Percentiles rank a stretch among this genome's conserved stretches.
These are phyloP conservation scores for Gopherus evgoodei DNA, from an alignment of 2,113 vertebrate species.

Conservation along the genomic window DNA sequence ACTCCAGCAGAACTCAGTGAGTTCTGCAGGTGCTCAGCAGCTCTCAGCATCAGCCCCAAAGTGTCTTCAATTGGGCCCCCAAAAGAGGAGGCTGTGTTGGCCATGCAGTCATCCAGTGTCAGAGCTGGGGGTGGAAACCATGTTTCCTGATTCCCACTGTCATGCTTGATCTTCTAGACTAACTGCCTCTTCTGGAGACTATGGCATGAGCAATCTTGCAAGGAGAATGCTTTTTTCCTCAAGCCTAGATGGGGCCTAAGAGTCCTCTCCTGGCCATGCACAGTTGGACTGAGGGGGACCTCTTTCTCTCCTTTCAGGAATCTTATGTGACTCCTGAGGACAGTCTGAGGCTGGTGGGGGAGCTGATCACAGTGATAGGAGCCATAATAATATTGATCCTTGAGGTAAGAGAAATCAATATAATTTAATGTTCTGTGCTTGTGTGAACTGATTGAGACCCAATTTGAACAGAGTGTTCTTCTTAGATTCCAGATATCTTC, in stretches of 20 bases:
- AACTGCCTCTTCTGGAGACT: neutral
- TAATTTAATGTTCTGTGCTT: neutral
- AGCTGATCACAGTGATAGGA: slow-evolving; percentile 91
- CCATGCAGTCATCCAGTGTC: neutral
- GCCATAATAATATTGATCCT: slow-evolving; percentile 90
- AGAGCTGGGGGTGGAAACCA: neutral
- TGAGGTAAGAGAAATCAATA: slow-evolving; percentile 82
- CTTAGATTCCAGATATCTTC: slow-evolving; percentile 93
- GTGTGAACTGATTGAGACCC: neutral
- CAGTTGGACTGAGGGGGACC: neutral
- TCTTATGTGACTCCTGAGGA: slow-evolving; percentile 88
- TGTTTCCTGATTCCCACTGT: neutral
- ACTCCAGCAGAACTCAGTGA: neutral
- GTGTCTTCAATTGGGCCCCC: neutral
- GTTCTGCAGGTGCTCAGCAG: neutral
- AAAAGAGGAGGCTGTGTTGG: neutral
- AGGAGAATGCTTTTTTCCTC: neutral
- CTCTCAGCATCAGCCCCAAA: neutral
- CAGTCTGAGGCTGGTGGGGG: slow-evolving; percentile 88
- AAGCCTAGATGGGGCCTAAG: neutral
- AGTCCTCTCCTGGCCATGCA: neutral
- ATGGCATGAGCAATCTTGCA: neutral
- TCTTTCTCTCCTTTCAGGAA: slow-evolving; percentile 79
- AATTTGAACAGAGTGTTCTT: slow-evolving; percentile 17
- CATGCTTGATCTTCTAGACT: neutral